Conservation (phyloP, 2,113 vertebrate species). For the Pedionomus torquatus region DNA sequence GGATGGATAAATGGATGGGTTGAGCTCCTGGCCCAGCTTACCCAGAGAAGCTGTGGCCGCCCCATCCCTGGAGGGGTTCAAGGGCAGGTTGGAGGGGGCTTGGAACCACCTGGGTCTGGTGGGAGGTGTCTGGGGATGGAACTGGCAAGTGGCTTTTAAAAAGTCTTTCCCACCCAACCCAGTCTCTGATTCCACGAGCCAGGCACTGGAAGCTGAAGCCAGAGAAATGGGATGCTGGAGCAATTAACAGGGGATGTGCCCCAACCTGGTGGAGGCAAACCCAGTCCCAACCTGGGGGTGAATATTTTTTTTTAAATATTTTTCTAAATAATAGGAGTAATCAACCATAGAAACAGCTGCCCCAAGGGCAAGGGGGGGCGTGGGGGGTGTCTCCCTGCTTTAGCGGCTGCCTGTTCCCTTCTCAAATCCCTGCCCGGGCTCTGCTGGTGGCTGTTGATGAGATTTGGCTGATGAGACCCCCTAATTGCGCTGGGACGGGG, state of each 20-base stretch:
- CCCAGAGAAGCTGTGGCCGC: too few relatives aligned
- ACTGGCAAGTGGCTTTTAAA: too few relatives aligned
- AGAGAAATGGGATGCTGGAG: not conserved
- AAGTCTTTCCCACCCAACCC: too few relatives aligned
- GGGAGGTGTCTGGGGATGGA: too few relatives aligned
- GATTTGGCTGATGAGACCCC: not conserved
- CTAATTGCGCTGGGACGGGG: not conserved
- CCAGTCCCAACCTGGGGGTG: not conserved
- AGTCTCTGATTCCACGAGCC: too few relatives aligned
- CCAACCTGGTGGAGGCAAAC: not conserved
- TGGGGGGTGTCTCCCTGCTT: too few relatives aligned
- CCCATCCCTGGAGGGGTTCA: too few relatives aligned
- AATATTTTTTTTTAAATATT: not conserved
- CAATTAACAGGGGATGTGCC: not conserved
- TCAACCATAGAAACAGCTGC: not conserved
- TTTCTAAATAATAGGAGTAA: too few relatives aligned
- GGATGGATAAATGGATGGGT: too few relatives aligned
- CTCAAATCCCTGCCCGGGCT: not conserved
- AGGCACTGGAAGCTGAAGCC: not conserved
- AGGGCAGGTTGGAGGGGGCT: too few relatives aligned
- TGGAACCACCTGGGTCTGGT: too few relatives aligned
- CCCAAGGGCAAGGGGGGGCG: not conserved
- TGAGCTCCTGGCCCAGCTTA: too few relatives aligned
- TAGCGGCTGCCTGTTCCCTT: not conserved
- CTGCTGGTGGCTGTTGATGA: not conserved